Evolutionary conservation across 23 tunicate species (phyloP).

Genomic region (Phallusia fumigata): DNA sequence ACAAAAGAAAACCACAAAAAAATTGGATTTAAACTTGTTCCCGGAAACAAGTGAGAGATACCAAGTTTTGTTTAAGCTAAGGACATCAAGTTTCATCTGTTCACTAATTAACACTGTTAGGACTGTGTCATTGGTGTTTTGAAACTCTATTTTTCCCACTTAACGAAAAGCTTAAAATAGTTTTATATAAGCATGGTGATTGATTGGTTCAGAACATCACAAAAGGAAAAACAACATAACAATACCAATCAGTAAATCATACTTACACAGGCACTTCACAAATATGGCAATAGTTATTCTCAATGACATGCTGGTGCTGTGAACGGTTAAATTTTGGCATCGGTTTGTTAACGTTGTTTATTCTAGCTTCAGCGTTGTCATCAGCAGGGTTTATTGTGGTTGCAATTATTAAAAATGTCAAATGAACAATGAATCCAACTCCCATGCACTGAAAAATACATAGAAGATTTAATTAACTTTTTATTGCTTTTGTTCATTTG

Average conservation of each 20-base stretch:
- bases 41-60: too few relatives aligned
- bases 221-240: neutral
- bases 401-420: constrained; percentile 24
- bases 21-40: too few relatives aligned
- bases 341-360: constrained; percentile 17
- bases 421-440: constrained; percentile 33
- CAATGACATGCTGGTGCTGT: constrained; percentile 80
- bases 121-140: too few relatives aligned
- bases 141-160: too few relatives aligned
- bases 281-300: constrained; percentile 77
- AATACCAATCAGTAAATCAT: neutral
- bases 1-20: too few relatives aligned
- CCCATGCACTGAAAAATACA: constrained; percentile 58
- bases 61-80: too few relatives aligned
- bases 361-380: constrained; percentile 43
- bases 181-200: too few relatives aligned
- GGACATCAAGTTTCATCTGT: too few relatives aligned
- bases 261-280: constrained; percentile 89
- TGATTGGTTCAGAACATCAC: too few relatives aligned
- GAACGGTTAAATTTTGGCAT: constrained; percentile 60
- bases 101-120: too few relatives aligned
- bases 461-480: neutral
- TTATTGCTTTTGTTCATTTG: neutral
- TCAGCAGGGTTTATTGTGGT: constrained; percentile 89
- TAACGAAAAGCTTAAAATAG: too few relatives aligned